A percentile compares a stretch with the other conserved stretches of the same genome.
These are phyloP conservation scores for Thalpophila matura DNA, from an alignment of 2,888 invertebrate species.

Conservation along the genomic window DNA sequence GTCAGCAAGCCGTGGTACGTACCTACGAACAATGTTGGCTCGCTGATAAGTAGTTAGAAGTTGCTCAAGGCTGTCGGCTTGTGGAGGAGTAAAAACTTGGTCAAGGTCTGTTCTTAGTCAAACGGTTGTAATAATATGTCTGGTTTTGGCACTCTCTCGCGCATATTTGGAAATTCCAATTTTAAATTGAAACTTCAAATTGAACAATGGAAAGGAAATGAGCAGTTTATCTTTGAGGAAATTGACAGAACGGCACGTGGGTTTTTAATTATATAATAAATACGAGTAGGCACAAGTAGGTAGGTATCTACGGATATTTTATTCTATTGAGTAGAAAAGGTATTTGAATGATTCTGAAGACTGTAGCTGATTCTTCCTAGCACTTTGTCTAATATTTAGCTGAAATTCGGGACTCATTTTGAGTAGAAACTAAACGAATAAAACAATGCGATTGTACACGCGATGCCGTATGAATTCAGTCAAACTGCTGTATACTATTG, in stretches of 20 bases:
- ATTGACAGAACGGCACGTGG: constrained; percentile 3
- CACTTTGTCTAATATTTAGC: not conserved
- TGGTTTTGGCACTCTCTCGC: constrained; percentile 57
- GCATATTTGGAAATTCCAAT: constrained; percentile 45
- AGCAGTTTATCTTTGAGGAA: constrained; percentile 35
- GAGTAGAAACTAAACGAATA: constrained; percentile 20
- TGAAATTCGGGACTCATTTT: constrained; percentile 21
- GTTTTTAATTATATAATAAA: not conserved
- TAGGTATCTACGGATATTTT: too few relatives aligned
- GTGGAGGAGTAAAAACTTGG: constrained; percentile 79
- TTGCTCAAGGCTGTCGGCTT: constrained; percentile 76
- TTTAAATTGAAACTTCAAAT: constrained; percentile 13
- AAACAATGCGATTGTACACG: constrained; percentile 30
- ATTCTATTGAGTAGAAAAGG: not conserved
- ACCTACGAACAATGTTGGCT: constrained; percentile 36
- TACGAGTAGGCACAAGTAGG: not conserved
- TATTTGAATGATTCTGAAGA: constrained; percentile 1
- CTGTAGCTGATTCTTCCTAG: not conserved
- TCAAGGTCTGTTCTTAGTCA: constrained; percentile 72
- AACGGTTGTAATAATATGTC: constrained; percentile 59
- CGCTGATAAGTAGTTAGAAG: constrained; percentile 73
- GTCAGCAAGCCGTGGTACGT: not conserved
- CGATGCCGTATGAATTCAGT: constrained; percentile 36
- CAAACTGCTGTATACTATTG: constrained; percentile 13
- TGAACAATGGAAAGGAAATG: constrained; percentile 43